phyloP scores from a whole-genome alignment of 1,140 invertebrate genomes.

The Trachymyrmex septentrionalis region DNA sequence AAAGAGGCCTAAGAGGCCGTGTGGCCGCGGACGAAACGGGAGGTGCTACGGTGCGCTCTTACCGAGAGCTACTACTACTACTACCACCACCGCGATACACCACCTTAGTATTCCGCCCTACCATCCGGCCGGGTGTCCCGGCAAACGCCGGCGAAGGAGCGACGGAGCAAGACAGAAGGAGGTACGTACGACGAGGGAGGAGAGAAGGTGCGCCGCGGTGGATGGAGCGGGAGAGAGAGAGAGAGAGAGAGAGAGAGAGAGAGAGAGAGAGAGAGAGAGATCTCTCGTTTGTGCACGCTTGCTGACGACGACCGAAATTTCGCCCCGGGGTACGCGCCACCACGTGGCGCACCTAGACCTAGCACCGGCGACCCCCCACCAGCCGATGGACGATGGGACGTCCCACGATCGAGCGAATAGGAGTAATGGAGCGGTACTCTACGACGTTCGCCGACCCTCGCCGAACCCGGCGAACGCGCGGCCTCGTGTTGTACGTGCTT shows the following conservation, averaged over 20 bases:
- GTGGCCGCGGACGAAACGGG: constrained; percentile 72
- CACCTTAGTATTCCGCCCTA: constrained; percentile 69
- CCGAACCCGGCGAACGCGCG: constrained; percentile 44
- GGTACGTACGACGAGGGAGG: constrained; percentile 23
- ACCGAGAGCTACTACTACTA: constrained; percentile 77
- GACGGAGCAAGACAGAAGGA: constrained; percentile 40
- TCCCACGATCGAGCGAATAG: constrained; percentile 71
- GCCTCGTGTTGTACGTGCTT: too few species aligned
- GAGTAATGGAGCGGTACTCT: constrained; percentile 61
- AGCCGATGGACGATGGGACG: constrained; percentile 70
- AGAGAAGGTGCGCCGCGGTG: constrained; percentile 37
- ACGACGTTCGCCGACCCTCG: constrained; percentile 65
- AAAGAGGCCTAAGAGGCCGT: constrained; percentile 64
- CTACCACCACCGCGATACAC: constrained; percentile 59
- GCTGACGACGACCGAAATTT: constrained; percentile 74
- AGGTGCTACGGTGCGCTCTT: constrained; percentile 78
- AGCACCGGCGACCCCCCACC: constrained; percentile 64
- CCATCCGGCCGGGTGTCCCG: constrained; percentile 57
- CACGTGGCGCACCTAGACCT: constrained; percentile 73
- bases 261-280: constrained; percentile 15
- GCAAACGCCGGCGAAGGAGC: constrained; percentile 31
- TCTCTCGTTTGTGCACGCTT: constrained; percentile 66
- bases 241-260: too few species aligned
- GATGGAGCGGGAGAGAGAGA: constrained; percentile 16
- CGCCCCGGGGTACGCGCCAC: constrained; percentile 75